Conservation (phyloP, 2,888 invertebrate genomes). For the Opisthograptis luteolata region DNA sequence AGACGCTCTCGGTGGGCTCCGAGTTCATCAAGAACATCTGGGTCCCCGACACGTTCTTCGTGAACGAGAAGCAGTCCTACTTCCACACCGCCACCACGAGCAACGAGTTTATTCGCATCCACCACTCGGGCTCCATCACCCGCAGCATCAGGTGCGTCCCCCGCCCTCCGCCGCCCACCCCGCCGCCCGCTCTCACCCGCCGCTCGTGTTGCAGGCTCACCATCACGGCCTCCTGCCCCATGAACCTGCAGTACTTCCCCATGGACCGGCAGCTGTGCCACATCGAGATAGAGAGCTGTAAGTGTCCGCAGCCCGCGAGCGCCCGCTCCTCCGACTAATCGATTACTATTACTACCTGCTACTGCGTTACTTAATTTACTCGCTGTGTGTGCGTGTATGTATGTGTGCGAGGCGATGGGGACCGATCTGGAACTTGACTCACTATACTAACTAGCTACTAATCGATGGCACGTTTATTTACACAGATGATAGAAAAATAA, state of each 20-base stretch:
- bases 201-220: constrained; percentile 88
- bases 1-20: constrained; percentile 94
- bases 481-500: constrained; percentile 63
- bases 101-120: constrained; percentile 98
- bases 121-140: constrained; percentile 95
- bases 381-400: constrained; percentile 1
- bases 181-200: neutral
- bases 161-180: neutral
- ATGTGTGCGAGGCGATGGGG: constrained; percentile 28
- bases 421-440: constrained; percentile 13
- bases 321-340: too few species aligned
- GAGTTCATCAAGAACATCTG: constrained; percentile 98
- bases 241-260: constrained; percentile 97
- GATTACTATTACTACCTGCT: too few species aligned
- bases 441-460: constrained; percentile 22
- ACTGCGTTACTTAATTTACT: too few species aligned
- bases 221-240: constrained; percentile 96
- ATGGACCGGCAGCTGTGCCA: constrained; percentile 97
- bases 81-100: constrained; percentile 99
- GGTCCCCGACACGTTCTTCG: constrained; percentile 99
- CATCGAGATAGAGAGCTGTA: constrained; percentile 97
- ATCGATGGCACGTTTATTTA: constrained; percentile 14
- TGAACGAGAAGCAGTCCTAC: constrained; percentile 99
- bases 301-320: constrained; percentile 82
- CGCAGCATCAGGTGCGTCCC: constrained; percentile 91